A percentile compares a stretch with the other conserved stretches of the same genome.
These are phyloP conservation scores for Listronotus bonariensis DNA, from an alignment of 1,140 invertebrate species.

Conservation along the genomic window DNA sequence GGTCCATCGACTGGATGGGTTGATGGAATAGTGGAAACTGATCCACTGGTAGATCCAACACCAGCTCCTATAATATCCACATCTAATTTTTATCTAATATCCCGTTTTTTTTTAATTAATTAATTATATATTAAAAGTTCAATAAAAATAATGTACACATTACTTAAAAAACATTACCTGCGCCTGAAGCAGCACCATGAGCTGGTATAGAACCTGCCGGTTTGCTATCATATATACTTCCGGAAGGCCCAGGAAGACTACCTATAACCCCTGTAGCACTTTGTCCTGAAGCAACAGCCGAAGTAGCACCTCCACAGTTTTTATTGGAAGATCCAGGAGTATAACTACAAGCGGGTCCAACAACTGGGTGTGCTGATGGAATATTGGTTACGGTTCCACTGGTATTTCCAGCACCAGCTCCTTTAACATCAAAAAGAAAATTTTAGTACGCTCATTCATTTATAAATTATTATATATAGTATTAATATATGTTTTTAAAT, in stretches of 20 bases:
- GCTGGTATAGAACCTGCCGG: background rate
- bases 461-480: too few species aligned
- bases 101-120: too few species aligned
- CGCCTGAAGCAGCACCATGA: background rate
- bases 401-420: background rate
- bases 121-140: too few species aligned
- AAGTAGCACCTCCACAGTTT: background rate
- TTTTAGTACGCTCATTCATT: too few species aligned
- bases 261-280: background rate
- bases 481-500: too few species aligned
- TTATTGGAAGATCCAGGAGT: constrained; percentile 20
- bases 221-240: constrained; percentile 28
- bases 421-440: too few species aligned
- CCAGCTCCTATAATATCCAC: too few species aligned
- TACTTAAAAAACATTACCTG: constrained; percentile 5
- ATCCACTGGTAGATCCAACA: background rate
- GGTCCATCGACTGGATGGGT: background rate
- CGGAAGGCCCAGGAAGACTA: constrained; percentile 23
- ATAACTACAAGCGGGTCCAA: constrained; percentile 13
- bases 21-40: constrained; percentile 20
- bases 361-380: constrained; percentile 1
- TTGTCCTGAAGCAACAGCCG: background rate
- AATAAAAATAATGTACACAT: too few species aligned
- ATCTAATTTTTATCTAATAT: too few species aligned
- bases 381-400: constrained; percentile 22